Percentiles rank a stretch among this genome's conserved stretches.
Evolutionary conservation across 2,888 invertebrate species (phyloP).

Genomic region (Troilus luridus): DNA sequence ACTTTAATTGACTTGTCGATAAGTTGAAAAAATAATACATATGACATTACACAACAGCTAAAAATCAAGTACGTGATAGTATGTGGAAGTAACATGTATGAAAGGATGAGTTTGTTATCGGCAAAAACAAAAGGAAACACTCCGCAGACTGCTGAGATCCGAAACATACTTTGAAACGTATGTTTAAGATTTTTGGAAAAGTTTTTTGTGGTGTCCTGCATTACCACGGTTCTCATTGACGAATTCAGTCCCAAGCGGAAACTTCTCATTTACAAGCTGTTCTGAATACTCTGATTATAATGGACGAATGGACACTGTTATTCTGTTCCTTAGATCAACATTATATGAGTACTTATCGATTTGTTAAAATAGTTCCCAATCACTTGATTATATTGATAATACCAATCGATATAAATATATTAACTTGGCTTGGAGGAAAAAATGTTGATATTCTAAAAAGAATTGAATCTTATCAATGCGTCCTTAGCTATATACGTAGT

Average conservation of each 20-base stretch:
- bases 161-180: background rate
- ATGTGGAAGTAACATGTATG: background rate
- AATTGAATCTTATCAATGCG: no score
- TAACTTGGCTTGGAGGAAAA: no score
- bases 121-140: background rate
- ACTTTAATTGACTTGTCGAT: background rate
- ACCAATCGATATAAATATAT: no score
- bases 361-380: background rate
- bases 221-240: background rate
- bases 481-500: no score
- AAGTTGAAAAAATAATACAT: background rate
- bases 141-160: background rate
- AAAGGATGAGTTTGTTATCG: background rate
- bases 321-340: background rate
- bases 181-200: background rate
- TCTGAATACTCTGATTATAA: background rate
- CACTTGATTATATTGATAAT: background rate
- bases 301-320: background rate
- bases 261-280: background rate
- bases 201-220: background rate
- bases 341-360: background rate
- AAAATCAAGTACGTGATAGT: background rate
- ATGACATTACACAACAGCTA: background rate
- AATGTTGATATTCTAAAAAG: no score
- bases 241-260: background rate